A percentile compares a stretch with the other conserved stretches of the same genome.
Conservation (phyloP, 2,113 vertebrate species). For the Thomomys bottae region DNA sequence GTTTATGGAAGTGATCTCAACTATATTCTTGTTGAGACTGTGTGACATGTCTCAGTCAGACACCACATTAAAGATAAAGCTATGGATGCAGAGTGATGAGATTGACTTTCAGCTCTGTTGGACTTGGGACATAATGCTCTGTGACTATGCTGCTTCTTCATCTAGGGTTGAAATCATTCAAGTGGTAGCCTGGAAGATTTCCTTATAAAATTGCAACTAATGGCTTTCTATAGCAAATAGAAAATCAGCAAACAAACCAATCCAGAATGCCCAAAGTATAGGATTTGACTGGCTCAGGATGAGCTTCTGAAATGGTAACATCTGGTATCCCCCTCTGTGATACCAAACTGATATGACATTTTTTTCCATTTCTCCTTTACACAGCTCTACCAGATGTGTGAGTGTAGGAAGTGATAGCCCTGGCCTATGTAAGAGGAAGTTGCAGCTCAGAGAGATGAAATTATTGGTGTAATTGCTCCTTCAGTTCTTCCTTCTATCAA, state of each 20-base stretch:
- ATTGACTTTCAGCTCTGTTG: not conserved
- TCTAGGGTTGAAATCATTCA: not conserved
- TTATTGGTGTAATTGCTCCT: not conserved
- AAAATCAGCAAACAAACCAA: not conserved
- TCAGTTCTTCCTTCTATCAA: not conserved
- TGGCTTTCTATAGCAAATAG: not conserved
- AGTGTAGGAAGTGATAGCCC: not conserved
- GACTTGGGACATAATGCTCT: not conserved
- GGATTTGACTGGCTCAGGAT: not conserved
- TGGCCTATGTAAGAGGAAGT: not conserved
- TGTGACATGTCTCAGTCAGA: not conserved
- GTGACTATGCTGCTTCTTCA: not conserved
- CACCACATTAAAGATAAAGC: not conserved
- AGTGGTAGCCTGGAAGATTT: not conserved
- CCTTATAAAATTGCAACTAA: conserved; percentile 15
- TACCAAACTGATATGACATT: accelerated
- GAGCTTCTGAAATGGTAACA: not conserved
- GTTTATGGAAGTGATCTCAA: not conserved
- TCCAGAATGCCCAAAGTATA: not conserved
- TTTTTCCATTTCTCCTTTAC: not conserved
- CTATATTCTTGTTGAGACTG: not conserved
- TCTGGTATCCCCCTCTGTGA: not conserved
- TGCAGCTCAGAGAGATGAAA: not conserved
- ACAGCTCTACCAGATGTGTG: not conserved
- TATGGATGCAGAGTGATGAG: not conserved